Evolutionary conservation across 2,113 vertebrate genomes (phyloP).

Genomic region (Misgurnus mizolepis): DNA sequence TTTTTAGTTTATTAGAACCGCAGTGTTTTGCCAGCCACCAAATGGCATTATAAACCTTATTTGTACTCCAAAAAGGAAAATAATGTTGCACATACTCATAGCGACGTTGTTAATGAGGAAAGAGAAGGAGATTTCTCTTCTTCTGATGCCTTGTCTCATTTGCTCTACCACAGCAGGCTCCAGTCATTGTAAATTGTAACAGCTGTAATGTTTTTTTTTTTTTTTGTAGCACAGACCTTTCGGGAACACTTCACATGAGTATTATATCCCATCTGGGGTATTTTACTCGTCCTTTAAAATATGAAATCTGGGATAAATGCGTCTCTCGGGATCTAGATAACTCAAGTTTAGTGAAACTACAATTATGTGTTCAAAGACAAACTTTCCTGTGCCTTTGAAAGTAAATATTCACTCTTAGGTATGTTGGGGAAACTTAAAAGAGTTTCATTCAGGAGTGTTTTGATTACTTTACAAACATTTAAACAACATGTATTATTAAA

Average conservation of each 20-base stretch:
- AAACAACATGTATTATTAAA: too few relatives aligned
- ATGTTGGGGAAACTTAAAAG: neutral
- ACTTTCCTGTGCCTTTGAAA: constrained; percentile 6
- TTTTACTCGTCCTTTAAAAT: constrained; percentile 24
- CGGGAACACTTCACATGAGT: constrained; percentile 34
- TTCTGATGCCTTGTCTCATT: constrained; percentile 8
- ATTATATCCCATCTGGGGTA: constrained; percentile 33
- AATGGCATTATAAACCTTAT: neutral
- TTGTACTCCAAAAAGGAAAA: too few relatives aligned
- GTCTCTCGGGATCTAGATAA: constrained; percentile 8
- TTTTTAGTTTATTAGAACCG: constrained; percentile 7
- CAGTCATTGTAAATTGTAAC: constrained; percentile 31
- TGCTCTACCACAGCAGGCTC: neutral
- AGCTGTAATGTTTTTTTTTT: constrained; percentile 40
- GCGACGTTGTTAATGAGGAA: constrained; percentile 11
- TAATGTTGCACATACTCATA: neutral
- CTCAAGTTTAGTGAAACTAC: neutral
- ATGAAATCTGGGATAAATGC: neutral
- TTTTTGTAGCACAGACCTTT: constrained; percentile 29
- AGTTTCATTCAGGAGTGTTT: neutral
- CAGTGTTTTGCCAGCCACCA: constrained; percentile 1
- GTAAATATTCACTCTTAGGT: neutral
- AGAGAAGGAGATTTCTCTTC: neutral
- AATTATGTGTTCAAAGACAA: constrained; percentile 8
- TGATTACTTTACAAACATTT: too few relatives aligned